phyloP scores from a whole-genome alignment of 2,113 vertebrate species.

The Mastomys coucha region DNA sequence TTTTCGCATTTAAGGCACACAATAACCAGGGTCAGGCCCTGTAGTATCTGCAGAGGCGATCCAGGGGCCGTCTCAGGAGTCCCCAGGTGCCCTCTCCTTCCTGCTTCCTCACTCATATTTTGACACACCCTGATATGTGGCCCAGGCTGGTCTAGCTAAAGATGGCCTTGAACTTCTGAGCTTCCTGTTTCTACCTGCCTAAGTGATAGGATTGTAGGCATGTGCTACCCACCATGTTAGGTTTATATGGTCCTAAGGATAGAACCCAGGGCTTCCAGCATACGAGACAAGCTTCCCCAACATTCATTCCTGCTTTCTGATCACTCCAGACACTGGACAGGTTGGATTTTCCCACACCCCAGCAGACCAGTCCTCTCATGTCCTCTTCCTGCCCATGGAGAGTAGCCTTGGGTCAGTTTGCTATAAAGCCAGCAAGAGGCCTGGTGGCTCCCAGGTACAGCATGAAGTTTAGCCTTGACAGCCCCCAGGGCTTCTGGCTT shows the following conservation, averaged over 20 bases:
- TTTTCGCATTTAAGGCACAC: accelerated
- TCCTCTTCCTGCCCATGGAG: too few species aligned
- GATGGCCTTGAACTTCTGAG: neutral
- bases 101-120: neutral
- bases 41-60: accelerated
- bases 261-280: neutral
- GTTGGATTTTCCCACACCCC: neutral
- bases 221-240: neutral
- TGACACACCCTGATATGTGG: neutral
- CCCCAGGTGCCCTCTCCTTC: too few species aligned
- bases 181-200: too few species aligned
- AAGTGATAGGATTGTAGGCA: neutral
- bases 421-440: neutral
- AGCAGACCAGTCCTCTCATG: neutral
- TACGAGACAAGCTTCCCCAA: neutral
- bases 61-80: accelerated
- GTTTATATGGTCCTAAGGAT: neutral
- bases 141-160: neutral
- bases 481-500: neutral
- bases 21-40: neutral
- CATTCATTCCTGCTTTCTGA: neutral
- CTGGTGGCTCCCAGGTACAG: neutral
- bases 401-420: neutral
- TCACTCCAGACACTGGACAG: accelerated
- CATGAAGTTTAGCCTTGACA: neutral